phyloP scores from a whole-genome alignment of 2,113 vertebrate species.

The Otus sunia region DNA sequence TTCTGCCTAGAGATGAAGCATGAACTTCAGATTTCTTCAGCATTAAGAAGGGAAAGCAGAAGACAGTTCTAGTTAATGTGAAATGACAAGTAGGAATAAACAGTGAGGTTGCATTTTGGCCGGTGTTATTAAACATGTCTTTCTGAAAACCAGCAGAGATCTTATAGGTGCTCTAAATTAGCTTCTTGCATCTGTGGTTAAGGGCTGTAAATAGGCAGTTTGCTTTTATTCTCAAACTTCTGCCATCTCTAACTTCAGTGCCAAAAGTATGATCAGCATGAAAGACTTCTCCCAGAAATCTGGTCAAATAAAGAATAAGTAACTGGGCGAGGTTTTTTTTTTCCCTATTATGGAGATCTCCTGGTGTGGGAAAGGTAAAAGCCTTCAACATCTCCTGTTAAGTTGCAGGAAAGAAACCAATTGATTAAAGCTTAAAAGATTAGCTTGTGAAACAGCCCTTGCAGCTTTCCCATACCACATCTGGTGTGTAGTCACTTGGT shows the following conservation, averaged over 20 bases:
- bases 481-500: not conserved
- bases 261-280: not conserved
- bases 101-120: not conserved
- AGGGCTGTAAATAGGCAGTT: not conserved
- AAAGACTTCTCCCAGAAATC: not conserved
- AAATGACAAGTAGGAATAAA: not conserved
- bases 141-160: not conserved
- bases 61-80: not conserved
- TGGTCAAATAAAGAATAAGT: not conserved
- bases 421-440: not conserved
- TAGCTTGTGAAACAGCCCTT: not conserved
- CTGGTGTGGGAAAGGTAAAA: not conserved
- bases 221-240: not conserved
- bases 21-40: not conserved
- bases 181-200: not conserved
- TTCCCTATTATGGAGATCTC: rapidly evolving
- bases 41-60: not conserved
- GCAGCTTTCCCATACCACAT: not conserved
- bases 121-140: not conserved
- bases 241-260: not conserved
- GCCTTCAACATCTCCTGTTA: not conserved
- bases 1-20: not conserved
- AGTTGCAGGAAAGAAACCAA: not conserved
- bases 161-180: not conserved
- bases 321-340: not conserved